Conservation (phyloP, 2,113 vertebrate genomes). For the Pachycephala philippinensis region DNA sequence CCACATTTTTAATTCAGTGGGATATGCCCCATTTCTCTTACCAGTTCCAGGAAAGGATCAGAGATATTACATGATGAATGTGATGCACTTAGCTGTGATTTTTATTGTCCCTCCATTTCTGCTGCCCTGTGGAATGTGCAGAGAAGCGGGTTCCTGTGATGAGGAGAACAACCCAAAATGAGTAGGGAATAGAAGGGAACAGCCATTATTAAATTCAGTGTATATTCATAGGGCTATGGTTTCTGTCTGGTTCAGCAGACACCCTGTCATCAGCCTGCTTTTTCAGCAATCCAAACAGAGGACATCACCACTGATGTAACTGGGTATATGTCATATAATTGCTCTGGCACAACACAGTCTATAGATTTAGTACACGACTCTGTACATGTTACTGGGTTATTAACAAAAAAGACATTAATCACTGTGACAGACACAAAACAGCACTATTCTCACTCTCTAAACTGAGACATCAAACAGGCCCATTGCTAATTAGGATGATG, state of each 20-base stretch:
- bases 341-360: not conserved
- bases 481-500: slow-evolving; percentile 62
- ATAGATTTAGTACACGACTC: not conserved
- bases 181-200: not conserved
- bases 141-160: not conserved
- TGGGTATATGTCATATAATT: not conserved
- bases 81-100: not conserved
- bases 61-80: not conserved
- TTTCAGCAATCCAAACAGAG: not conserved
- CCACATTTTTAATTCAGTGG: not conserved
- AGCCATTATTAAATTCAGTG: not conserved
- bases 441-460: slow-evolving; percentile 52
- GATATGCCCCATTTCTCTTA: not conserved
- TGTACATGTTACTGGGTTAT: slow-evolving; percentile 20
- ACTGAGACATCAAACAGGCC: slow-evolving; percentile 46
- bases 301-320: not conserved
- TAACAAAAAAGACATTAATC: slow-evolving; percentile 69
- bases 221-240: not conserved
- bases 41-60: not conserved
- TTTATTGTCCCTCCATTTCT: not conserved
- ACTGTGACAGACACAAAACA: slow-evolving; percentile 58
- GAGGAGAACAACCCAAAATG: not conserved
- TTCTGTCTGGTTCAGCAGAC: not conserved
- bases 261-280: not conserved
- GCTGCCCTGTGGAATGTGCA: not conserved